phyloP scores from a whole-genome alignment of 2,113 vertebrate genomes.

The Elephantulus edwardii region DNA sequence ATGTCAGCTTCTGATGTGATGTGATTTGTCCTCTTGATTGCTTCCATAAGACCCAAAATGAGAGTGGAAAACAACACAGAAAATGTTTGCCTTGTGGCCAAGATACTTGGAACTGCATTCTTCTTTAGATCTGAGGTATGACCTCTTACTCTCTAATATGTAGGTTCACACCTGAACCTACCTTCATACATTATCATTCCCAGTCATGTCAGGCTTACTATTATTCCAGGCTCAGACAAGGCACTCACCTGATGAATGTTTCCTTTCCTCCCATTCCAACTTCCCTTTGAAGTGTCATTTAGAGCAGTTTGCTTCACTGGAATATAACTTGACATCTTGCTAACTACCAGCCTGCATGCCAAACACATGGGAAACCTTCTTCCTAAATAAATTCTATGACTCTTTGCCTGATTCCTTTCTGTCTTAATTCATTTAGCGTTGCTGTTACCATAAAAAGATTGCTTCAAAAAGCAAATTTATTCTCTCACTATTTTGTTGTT shows the following conservation, averaged over 20 bases:
- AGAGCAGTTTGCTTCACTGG: slow-evolving; percentile 14
- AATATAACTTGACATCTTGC: neutral
- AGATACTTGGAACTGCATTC: neutral
- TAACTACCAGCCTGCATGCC: neutral
- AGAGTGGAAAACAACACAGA: neutral
- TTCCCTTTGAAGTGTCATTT: neutral
- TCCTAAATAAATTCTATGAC: neutral
- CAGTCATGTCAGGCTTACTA: neutral
- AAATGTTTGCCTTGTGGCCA: fast-evolving
- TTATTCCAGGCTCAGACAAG: neutral
- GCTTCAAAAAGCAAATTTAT: neutral
- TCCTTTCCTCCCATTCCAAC: neutral
- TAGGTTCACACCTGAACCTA: neutral
- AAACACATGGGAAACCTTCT: slow-evolving; percentile 15
- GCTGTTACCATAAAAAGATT: neutral
- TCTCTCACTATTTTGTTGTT: neutral
- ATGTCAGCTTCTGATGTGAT: neutral
- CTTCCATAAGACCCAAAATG: neutral
- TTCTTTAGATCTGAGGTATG: neutral
- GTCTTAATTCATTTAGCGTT: neutral
- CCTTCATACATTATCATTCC: neutral
- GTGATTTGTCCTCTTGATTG: slow-evolving; percentile 18
- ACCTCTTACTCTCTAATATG: neutral
- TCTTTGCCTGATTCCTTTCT: neutral
- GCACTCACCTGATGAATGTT: neutral